Evolutionary conservation across 1,140 invertebrate genomes (phyloP), one percentile per base, ranked within the genome.

Genomic region (Gonatopus flavifemur): DNA sequence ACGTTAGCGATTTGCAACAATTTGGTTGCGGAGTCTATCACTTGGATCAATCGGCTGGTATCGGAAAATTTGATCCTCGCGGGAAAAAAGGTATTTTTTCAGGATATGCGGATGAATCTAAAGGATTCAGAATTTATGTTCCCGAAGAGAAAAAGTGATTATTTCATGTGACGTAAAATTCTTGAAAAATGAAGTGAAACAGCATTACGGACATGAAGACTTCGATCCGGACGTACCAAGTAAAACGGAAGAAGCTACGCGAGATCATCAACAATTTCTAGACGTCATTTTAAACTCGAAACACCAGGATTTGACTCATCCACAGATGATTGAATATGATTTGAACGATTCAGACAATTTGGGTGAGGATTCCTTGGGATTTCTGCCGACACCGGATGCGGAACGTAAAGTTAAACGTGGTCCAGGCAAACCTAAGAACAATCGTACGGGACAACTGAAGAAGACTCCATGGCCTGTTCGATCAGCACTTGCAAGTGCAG

Each of bases 401-500:
- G n/a, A 13, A 18, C 3, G 10, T 12, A 7, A 21, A 10, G 15
- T 20, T 15, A 47, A 31, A 12, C 38, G 25, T 7, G 25, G 25
- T 12, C 25, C 6, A 28, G 25, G 25, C 6, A 6, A 12, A 28
- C 25, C 25, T 6, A 28, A 12, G 12, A 28, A 7, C 25, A 28
- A 7, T 28, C 25, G 25, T 28, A 28, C 25, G 12, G 25, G 25
- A 7, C 12, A 6, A 28, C 6, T 22, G 8, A 2, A 25, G 22
- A 30, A 31, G 10, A 9, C 4, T 28, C 30, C n/a, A 12, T 45
- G 3, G 44, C 36, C 9, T 18, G 24, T 3, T 28, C 25, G 64
- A 18, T 57, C 68, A 24, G 71, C 70, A 22, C 31, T 71, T 6
- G 48, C 28, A 15, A 42, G 52, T 44, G 7, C 22, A 20, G 58